Evolutionary conservation across 1,140 invertebrate species (phyloP).

Genomic region (Cydia splendana): DNA sequence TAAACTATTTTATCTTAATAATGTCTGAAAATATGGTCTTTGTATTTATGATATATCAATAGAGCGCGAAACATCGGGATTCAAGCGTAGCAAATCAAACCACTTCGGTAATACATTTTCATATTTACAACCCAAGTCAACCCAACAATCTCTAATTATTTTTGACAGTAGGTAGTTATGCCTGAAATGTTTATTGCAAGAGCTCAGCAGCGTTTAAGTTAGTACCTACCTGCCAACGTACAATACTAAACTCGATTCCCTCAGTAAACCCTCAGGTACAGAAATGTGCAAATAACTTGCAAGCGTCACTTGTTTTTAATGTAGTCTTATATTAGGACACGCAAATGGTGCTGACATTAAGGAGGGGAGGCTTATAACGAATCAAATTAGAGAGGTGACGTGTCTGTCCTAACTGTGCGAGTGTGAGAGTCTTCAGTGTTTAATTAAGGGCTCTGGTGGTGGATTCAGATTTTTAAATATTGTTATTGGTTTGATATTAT

Average conservation of each 20-base stretch:
- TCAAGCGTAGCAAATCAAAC: too few relatives aligned
- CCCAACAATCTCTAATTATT: too few relatives aligned
- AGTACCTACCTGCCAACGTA: not conserved
- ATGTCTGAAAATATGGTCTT: too few relatives aligned
- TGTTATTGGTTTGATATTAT: not conserved
- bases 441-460: slow-evolving; percentile 12
- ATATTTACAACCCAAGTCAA: too few relatives aligned
- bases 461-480: slow-evolving; percentile 2
- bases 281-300: slow-evolving; percentile 26
- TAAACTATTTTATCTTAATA: not conserved
- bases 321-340: slow-evolving; percentile 13
- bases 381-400: slow-evolving; percentile 14
- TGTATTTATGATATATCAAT: too few relatives aligned
- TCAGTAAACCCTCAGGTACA: slow-evolving; percentile 1
- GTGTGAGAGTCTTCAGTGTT: slow-evolving; percentile 26
- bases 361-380: slow-evolving; percentile 18
- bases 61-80: too few relatives aligned
- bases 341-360: slow-evolving; percentile 29
- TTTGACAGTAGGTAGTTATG: too few relatives aligned
- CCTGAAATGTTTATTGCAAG: too few relatives aligned
- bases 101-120: too few relatives aligned
- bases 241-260: not conserved
- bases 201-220: too few relatives aligned
- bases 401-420: slow-evolving; percentile 19
- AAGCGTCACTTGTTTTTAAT: slow-evolving; percentile 32